Evolutionary conservation across 2,113 vertebrate genomes (phyloP).

Genomic region (Falcunculus frontatus): DNA sequence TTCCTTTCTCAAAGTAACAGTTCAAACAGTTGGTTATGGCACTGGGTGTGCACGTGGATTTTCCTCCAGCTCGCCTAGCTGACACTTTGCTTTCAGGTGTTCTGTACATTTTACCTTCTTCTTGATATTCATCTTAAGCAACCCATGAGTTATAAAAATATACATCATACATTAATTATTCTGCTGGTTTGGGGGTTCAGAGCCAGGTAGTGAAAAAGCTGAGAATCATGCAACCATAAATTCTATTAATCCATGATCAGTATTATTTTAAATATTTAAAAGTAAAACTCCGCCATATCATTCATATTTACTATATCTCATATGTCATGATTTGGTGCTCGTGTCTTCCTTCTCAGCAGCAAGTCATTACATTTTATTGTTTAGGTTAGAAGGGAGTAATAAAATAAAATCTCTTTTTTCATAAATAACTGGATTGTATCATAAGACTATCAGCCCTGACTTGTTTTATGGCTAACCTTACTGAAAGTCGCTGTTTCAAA

Average conservation of each 20-base stretch:
- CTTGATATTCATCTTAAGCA: not conserved
- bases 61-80: not conserved
- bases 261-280: not conserved
- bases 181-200: not conserved
- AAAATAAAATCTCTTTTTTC: not conserved
- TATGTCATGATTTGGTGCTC: not conserved
- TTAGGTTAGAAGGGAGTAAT: not conserved
- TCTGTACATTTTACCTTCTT: not conserved
- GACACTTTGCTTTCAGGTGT: not conserved
- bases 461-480: conserved; percentile 7
- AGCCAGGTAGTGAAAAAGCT: not conserved
- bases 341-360: not conserved
- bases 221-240: not conserved
- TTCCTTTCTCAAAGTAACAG: not conserved
- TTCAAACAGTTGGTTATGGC: not conserved
- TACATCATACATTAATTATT: not conserved
- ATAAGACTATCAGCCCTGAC: not conserved
- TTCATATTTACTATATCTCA: not conserved
- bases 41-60: not conserved
- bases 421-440: not conserved
- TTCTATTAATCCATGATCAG: not conserved
- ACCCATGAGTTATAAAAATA: not conserved
- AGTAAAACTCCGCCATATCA: not conserved
- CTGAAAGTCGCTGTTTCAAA: not conserved
- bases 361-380: not conserved